Conservation (phyloP, 2,797 vertebrate species). For the Spondyliosoma cantharus region DNA sequence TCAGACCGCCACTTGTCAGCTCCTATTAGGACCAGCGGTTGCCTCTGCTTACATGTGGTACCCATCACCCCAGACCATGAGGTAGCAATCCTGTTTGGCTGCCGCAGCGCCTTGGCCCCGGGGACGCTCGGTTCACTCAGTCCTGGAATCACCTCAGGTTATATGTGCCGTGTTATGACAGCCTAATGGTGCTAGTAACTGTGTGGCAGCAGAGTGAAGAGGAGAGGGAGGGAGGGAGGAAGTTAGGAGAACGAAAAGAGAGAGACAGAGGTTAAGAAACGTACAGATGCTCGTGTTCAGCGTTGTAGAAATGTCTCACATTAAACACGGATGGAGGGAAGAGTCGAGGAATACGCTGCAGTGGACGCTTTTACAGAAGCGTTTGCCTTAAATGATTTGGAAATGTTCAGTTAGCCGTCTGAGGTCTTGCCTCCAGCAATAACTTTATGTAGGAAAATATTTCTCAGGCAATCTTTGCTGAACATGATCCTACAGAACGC, state of each 20-base stretch:
- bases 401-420: background rate
- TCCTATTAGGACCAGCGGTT: constrained; percentile 60
- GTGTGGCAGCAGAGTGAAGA: constrained; percentile 42
- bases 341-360: background rate
- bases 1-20: constrained; percentile 72
- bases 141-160: constrained; percentile 69
- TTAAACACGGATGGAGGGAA: background rate
- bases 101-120: constrained; percentile 32
- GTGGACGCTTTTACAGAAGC: background rate
- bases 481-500: constrained; percentile 28
- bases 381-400: background rate
- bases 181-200: constrained; percentile 70
- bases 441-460: constrained; percentile 52
- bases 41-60: constrained; percentile 72
- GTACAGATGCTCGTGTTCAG: constrained; percentile 4
- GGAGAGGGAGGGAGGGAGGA: constrained; percentile 18
- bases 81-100: constrained; percentile 53
- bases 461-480: constrained; percentile 20
- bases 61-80: constrained; percentile 64
- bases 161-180: constrained; percentile 74
- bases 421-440: background rate
- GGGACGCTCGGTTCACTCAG: constrained; percentile 59
- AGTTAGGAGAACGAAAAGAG: constrained; percentile 3
- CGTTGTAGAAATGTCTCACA: background rate
- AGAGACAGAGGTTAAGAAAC: background rate